Percentiles rank a stretch among this genome's conserved stretches.
Evolutionary conservation across 2,888 invertebrate genomes (phyloP).

Genomic region (Adelognathus sp.): DNA sequence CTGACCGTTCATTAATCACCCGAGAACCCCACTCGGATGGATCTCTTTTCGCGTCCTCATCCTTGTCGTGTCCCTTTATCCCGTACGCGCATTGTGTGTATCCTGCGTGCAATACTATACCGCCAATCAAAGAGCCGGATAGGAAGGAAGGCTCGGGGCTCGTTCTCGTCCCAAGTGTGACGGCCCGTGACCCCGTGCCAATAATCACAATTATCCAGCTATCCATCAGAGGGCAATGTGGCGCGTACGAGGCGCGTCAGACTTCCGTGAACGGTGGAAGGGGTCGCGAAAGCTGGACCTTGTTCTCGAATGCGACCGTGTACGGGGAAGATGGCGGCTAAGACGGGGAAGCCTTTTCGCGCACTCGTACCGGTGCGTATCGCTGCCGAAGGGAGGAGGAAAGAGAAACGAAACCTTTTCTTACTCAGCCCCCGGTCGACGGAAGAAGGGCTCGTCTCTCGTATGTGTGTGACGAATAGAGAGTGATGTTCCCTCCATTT

Average conservation of each 20-base stretch:
- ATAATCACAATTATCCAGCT: conserved; percentile 63
- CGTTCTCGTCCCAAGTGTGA: conserved; percentile 44
- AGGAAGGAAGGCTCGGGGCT: conserved; percentile 22
- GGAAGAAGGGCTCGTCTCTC: conserved; percentile 35
- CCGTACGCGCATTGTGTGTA: neutral
- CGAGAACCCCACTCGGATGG: conserved; percentile 16
- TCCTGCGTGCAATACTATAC: conserved; percentile 31
- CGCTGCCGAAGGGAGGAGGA: neutral
- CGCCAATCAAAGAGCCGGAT: conserved; percentile 48
- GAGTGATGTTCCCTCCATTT: conserved; percentile 59
- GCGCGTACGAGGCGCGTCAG: conserved; percentile 27
- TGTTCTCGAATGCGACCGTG: conserved; percentile 8
- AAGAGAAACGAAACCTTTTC: conserved; percentile 30
- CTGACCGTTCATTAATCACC: conserved; percentile 51
- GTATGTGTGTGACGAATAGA: conserved; percentile 59
- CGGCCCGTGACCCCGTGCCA: conserved; percentile 54
- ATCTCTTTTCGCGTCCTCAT: conserved; percentile 6
- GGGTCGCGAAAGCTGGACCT: conserved; percentile 11
- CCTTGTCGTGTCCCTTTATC: neutral
- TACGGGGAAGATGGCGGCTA: neutral
- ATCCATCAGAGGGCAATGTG: conserved; percentile 56
- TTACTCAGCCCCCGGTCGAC: conserved; percentile 12
- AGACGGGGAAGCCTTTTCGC: conserved; percentile 32
- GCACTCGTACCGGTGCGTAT: neutral
- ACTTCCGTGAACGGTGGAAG: conserved; percentile 36